Conservation (phyloP, 2,888 invertebrate species). For the Dioctria rufipes region DNA sequence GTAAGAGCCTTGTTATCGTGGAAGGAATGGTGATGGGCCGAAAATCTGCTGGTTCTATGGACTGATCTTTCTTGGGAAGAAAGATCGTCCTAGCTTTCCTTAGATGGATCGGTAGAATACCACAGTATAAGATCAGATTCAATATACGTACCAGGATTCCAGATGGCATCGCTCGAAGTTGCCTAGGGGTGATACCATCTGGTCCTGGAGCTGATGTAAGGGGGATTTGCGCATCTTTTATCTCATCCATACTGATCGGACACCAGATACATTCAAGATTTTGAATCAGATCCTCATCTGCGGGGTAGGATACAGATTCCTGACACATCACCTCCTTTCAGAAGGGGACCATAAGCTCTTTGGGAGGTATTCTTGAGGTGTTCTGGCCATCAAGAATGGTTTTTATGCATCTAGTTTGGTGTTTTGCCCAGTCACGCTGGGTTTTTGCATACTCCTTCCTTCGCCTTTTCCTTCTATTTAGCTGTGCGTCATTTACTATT, state of each 20-base stretch:
- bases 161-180: background rate
- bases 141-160: background rate
- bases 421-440: background rate
- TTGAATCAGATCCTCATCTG: background rate
- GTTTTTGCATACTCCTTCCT: background rate
- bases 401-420: conserved; percentile 24
- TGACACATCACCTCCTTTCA: background rate
- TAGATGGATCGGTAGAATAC: background rate
- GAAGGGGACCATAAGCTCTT: background rate
- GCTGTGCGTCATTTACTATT: background rate
- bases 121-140: conserved; percentile 14
- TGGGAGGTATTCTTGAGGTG: background rate
- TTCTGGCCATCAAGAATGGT: background rate
- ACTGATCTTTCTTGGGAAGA: background rate
- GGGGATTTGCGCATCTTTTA: background rate
- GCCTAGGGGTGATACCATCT: conserved; percentile 22
- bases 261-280: background rate
- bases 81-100: background rate
- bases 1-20: background rate
- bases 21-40: conserved; percentile 18
- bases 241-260: background rate
- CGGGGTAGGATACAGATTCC: background rate
- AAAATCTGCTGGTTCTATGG: conserved; percentile 5
- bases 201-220: background rate
- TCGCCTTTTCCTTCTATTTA: background rate